Evolutionary conservation across 2,888 invertebrate genomes (phyloP), one percentile per base, ranked within the genome.

Genomic region (Chymomyza fuscimana): DNA sequence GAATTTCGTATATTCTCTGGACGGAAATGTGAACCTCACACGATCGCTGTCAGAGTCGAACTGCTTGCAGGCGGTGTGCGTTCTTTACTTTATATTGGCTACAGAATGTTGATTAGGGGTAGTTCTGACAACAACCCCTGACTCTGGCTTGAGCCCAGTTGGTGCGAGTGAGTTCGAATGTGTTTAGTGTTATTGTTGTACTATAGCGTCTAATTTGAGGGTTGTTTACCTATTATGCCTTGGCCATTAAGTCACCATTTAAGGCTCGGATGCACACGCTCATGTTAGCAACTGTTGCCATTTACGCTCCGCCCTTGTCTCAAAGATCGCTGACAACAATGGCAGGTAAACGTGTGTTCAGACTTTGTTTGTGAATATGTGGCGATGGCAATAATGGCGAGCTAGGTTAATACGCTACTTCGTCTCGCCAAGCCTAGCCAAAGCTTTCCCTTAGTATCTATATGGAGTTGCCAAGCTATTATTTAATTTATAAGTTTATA

Each of bases 231-330:
- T 63, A n/a, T 50, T 67, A 71, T 69, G 65, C 65, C 70, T 63
- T 75, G 63, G 75, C 77, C 77, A 81, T 87, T 87, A 76, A 80
- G 83, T 81, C 81, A 86, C 84, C 85, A 79, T 77, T 82, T 79
- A 75, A 73, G 72, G 79, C 69, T 51, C 60, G 79, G 70, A 67
- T 65, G 63, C 66, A 63, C 63, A 56, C 54, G 74, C 78, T 81
- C 86, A 82, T 82, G 74, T 76, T 77, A 74, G 80, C 83, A 88
- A 88, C 81, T 89, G 89, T 85, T 81, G 80, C 79, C 81, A 77
- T 74, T 80, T 80, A 82, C 80, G 90, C 90, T 90, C 90, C 90
- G 89, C 90, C 90, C 88, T 79, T 80, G 65, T 61, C 71, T 63
- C 46, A 46, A 52, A 72, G 85, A 85, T 85, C 87, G 59, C 50